Base-by-base conservation (phyloP, 2,888 invertebrate species). In the Melinaea marsaeus region DNA sequence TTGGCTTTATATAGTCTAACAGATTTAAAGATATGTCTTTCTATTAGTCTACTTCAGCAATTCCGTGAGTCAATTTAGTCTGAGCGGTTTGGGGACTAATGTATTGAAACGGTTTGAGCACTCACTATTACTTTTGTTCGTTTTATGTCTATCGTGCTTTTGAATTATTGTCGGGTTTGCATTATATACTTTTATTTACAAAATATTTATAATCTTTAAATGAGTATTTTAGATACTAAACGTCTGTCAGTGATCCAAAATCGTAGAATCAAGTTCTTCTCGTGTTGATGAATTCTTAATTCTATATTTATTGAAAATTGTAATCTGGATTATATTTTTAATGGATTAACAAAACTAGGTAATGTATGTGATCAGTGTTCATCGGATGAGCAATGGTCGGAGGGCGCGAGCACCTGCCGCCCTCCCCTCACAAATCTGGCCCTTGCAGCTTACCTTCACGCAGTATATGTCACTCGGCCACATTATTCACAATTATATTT, bases 391-490 rank as follows among this genome's bases (percentile, higher is more conserved):
- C 58, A 60, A 33, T 55, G 22, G 42, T 55, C 79, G 77, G 83
- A 87, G 88, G 90, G 88, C 81, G 80, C 72, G 69, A 74, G 77
- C 88, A 89, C 88, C 90, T 89, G 88, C 88, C 84, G 74, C 69
- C 75, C 76, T 75, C 78, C 88, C 88, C 85, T 81, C 80, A 81
- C 80, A 86, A 90, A 89, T 89, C 89, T 88, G 87, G 83, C 84
- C 83, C 82, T 81, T 80, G 75, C 82, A 80, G 83, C 82, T 81
- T 81, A 80, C 80, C 76, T 80, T 75, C 66, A 11, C 57, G 56
- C 62, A 84, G 87, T 81, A 82, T 71, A 84, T 55, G 22, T 51
- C 4, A 37, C 22, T 6, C 11, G 3, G 32, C 58, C 32, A 47
- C 56, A 42, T 62, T 58, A 56, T 42, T 54, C 32, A 9, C 11